These are phyloP conservation scores for Leucoma salicis DNA, from an alignment of 2,888 invertebrate genomes.

Conservation along the genomic window DNA sequence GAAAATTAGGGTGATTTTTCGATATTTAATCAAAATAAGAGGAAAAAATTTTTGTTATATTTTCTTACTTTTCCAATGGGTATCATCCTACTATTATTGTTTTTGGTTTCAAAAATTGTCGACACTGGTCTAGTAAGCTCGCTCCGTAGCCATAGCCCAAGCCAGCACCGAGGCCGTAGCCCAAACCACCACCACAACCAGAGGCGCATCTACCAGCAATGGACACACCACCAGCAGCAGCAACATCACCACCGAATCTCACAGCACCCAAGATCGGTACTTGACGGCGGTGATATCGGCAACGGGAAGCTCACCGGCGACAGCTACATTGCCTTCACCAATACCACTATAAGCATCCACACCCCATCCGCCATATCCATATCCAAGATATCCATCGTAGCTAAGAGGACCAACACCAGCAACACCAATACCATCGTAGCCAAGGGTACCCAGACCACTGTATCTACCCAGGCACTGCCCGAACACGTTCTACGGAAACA, in stretches of 20 bases:
- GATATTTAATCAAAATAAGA: too few species aligned
- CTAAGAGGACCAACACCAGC: too few species aligned
- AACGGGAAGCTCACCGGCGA: slow-evolving; percentile 23
- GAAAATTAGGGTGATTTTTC: too few species aligned
- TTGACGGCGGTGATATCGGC: slow-evolving; percentile 16
- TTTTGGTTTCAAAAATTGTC: too few species aligned
- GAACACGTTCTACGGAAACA: too few species aligned
- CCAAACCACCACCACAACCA: slow-evolving; percentile 27
- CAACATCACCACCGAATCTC: slow-evolving; percentile 45
- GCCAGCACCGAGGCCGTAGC: too few species aligned
- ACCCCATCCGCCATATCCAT: neutral
- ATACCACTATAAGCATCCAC: slow-evolving; percentile 1
- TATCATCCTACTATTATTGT: too few species aligned
- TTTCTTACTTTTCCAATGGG: too few species aligned
- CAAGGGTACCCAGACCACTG: neutral
- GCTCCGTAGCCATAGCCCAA: too few species aligned
- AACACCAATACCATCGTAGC: neutral
- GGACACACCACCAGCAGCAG: slow-evolving; percentile 47
- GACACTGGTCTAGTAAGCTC: too few species aligned
- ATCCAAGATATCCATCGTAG: neutral
- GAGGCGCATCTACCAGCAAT: slow-evolving; percentile 48
- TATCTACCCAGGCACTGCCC: too few species aligned
- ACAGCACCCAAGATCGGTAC: slow-evolving; percentile 43
- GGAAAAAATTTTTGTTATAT: too few species aligned
- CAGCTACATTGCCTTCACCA: slow-evolving; percentile 24